Base-by-base conservation (phyloP, 2,797 vertebrate species). In the Threskiornis aethiopicus region DNA sequence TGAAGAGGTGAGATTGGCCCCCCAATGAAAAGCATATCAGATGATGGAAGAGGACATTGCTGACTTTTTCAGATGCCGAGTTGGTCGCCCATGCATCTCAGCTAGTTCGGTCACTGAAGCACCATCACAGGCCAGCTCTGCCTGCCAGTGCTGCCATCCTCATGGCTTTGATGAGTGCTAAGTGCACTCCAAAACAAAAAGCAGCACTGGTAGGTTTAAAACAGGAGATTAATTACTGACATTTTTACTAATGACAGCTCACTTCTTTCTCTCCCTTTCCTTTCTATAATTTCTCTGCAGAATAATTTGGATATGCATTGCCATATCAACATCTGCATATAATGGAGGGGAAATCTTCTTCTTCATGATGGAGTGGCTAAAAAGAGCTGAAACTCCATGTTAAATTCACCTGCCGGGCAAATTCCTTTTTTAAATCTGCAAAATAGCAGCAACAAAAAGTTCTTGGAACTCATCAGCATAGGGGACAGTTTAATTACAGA, bases 31-130 rank as follows among this genome's bases (percentile, higher is more conserved):
- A 78, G 18, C 13, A 4, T 25, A 67, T 47, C 69, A 89, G 54
- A 15, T 2, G 1, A 25, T 3, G 16, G 28, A 80, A 26, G 25
- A 83, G 59, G 33, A 70, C 2, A 10, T 31, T 44, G 35, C 5
- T 28, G 29, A 24, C 37, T 69, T 58, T 49, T 79, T 72, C 10
- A 31, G 59, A 65, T 4, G 8, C 6, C 0, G 3, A 41, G 25
- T 14, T 35, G 22, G 2, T 62, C 6, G 4, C 22, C 51, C 7
- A 2, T 1, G 0, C 1, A 2, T 37, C 33, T 46, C 3, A 1
- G 15, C 37, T 66, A 21, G 22, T 51, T 65, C 4, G 0, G 54
- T 69, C 25, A 20, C n/a, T 44, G 41, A 62, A 72, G 51, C 17
- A 51, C 7, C 7, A 3, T 35, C 59, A 44, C n/a, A 46, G 55